These are phyloP conservation scores for Linyphia triangularis DNA, from an alignment of 2,888 invertebrate species.

Conservation along the genomic window DNA sequence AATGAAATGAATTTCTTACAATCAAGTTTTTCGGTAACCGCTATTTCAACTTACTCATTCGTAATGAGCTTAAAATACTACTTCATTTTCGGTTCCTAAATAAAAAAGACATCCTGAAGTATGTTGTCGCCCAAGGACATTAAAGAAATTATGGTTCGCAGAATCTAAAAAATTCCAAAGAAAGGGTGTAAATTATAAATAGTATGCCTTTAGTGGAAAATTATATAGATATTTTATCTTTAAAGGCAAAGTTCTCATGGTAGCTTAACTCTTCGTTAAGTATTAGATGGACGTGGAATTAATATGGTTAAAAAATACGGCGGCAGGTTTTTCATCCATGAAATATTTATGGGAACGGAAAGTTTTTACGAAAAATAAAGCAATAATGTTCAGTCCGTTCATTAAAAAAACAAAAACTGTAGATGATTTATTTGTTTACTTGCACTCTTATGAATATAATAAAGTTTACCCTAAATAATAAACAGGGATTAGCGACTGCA, in stretches of 20 bases:
- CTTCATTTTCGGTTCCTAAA: neutral
- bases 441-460: no score
- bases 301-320: no score
- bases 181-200: neutral
- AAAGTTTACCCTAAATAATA: no score
- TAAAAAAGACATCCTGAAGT: neutral
- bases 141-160: conserved; percentile 1
- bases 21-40: no score
- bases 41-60: no score
- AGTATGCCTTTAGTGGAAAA: conserved; percentile 4
- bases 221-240: conserved; percentile 3
- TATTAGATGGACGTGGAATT: no score
- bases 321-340: neutral
- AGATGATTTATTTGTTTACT: no score
- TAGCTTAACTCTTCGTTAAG: neutral
- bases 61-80: neutral
- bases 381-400: no score
- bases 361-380: neutral
- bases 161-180: neutral
- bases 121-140: neutral
- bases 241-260: neutral
- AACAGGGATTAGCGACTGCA: no score
- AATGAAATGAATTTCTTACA: no score
- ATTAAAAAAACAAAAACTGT: no score
- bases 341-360: neutral